Conservation (phyloP, 2,888 invertebrate species). For the Malacosoma neustria region DNA sequence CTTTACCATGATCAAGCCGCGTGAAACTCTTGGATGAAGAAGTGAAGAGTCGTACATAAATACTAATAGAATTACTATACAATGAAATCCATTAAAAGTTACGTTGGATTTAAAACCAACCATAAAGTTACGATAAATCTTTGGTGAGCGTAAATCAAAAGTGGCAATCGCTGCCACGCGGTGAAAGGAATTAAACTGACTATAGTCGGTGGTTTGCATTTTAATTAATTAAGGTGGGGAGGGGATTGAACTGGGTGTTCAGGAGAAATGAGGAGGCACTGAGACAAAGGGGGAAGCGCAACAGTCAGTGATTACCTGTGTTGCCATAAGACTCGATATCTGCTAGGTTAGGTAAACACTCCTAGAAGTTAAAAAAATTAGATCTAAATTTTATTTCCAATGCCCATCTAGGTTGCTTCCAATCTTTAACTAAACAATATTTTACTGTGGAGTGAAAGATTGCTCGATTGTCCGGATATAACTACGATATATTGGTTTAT, state of each 20-base stretch:
- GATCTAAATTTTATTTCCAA: too few relatives aligned
- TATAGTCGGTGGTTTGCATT: constrained; percentile 59
- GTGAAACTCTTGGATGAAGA: too few relatives aligned
- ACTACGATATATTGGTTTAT: too few relatives aligned
- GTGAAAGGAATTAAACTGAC: constrained; percentile 38
- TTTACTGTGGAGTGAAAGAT: too few relatives aligned
- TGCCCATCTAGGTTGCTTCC: too few relatives aligned
- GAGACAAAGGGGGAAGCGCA: constrained; percentile 24
- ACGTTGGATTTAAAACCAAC: not conserved
- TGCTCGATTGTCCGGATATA: too few relatives aligned
- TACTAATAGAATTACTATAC: too few relatives aligned
- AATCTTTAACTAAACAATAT: too few relatives aligned
- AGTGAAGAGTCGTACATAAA: too few relatives aligned
- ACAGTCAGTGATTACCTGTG: constrained; percentile 18
- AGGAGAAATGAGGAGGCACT: constrained; percentile 9
- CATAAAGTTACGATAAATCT: constrained; percentile 1
- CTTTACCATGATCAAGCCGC: too few relatives aligned
- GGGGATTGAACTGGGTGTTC: constrained; percentile 11
- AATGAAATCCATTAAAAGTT: not conserved
- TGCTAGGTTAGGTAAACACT: not conserved
- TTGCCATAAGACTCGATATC: not conserved
- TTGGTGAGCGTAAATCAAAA: constrained; percentile 4
- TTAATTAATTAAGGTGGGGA: constrained; percentile 63
- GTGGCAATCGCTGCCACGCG: constrained; percentile 1
- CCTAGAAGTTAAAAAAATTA: too few relatives aligned